Percentiles rank a stretch among this genome's conserved stretches.
Conservation (phyloP, 2,888 invertebrate species). For the Nasonia oneida region DNA sequence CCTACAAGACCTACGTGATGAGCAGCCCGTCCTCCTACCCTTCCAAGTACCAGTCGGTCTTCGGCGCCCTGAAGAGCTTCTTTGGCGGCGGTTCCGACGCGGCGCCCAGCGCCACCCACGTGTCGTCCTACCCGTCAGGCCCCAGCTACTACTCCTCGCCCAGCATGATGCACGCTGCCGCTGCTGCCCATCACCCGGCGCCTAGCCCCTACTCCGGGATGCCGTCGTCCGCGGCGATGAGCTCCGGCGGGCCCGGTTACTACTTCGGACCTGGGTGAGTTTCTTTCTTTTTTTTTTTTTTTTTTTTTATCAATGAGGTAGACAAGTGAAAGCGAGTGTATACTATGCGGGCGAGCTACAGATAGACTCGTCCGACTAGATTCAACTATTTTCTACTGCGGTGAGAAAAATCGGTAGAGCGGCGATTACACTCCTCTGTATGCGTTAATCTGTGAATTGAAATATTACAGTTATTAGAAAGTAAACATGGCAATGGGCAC, state of each 20-base stretch:
- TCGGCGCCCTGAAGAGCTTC: slow-evolving; percentile 60
- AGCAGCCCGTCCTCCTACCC: slow-evolving; percentile 33
- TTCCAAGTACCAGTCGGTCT: slow-evolving; percentile 56
- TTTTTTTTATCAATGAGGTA: neutral
- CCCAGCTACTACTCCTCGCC: slow-evolving; percentile 38
- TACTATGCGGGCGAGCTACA: neutral
- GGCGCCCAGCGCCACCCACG: slow-evolving; percentile 50
- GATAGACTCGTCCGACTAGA: neutral
- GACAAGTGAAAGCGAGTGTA: neutral
- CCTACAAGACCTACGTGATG: slow-evolving; percentile 57
- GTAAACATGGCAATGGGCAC: too few species aligned
- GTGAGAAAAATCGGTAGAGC: neutral
- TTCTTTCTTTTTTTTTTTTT: neutral
- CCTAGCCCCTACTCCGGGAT: neutral
- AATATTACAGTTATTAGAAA: neutral
- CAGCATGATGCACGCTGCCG: slow-evolving; percentile 6
- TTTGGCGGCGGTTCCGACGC: slow-evolving; percentile 50
- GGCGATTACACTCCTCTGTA: neutral
- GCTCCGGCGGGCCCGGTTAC: slow-evolving; percentile 30
- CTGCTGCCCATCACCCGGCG: slow-evolving; percentile 14
- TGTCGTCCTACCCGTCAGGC: neutral
- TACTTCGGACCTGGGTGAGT: slow-evolving; percentile 55
- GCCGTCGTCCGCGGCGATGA: neutral
- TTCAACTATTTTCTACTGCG: neutral
- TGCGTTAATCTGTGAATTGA: neutral